Conservation (phyloP, 1,140 invertebrate species). For the Drosophila kohkoa region DNA sequence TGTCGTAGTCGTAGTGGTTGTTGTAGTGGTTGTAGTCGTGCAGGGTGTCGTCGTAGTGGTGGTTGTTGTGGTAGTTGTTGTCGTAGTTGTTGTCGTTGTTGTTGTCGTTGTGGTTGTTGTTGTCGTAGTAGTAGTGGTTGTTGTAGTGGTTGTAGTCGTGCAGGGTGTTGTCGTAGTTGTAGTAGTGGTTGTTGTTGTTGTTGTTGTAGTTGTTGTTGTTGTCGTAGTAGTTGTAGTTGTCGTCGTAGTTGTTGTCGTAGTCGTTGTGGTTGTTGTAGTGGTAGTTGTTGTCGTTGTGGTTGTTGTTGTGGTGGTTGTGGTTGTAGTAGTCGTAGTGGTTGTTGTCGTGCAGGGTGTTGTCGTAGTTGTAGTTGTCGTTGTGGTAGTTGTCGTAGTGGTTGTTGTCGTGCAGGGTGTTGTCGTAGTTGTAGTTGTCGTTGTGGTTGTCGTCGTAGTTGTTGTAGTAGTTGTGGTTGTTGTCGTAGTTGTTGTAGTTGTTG, state of each 20-base stretch:
- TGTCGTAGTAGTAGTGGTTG: slow-evolving; percentile 3
- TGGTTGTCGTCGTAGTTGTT: too few relatives aligned
- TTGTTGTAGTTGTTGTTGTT: background rate
- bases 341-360: background rate
- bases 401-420: background rate
- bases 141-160: background rate
- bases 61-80: slow-evolving; percentile 8
- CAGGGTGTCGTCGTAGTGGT: background rate
- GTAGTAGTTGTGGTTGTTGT: too few relatives aligned
- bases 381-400: background rate
- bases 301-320: background rate
- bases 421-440: background rate
- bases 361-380: background rate
- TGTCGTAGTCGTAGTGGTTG: background rate
- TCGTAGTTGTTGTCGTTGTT: slow-evolving; percentile 3
- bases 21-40: slow-evolving; percentile 21
- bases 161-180: background rate
- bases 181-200: slow-evolving; percentile 13
- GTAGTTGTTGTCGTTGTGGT: slow-evolving; percentile 14
- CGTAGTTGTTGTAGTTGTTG: too few relatives aligned
- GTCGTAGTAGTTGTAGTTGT: background rate
- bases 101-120: background rate
- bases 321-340: background rate
- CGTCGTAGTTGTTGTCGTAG: background rate
- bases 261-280: background rate